Evolutionary conservation across 2,113 vertebrate genomes (phyloP).

Genomic region (Callipepla californica): DNA sequence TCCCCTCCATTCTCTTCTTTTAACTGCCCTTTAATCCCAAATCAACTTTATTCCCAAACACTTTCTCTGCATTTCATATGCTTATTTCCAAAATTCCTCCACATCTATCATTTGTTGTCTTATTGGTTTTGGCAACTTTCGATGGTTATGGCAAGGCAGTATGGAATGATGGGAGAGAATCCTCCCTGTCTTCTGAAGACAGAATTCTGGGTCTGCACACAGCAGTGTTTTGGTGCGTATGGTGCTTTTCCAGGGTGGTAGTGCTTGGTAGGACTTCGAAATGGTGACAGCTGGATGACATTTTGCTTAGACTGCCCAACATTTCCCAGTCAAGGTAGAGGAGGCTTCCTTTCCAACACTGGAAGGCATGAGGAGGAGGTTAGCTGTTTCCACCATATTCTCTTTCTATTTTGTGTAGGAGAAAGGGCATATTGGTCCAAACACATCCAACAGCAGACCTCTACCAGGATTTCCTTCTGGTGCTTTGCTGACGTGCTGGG

Average conservation of each 20-base stretch:
- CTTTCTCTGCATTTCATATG: background rate
- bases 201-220: background rate
- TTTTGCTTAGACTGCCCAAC: background rate
- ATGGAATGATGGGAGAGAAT: background rate
- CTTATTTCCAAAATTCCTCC: background rate
- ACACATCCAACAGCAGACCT: background rate
- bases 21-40: background rate
- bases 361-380: accelerated
- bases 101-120: background rate
- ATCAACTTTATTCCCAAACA: background rate
- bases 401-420: background rate
- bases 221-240: background rate
- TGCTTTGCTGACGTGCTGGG: background rate
- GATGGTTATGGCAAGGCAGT: background rate
- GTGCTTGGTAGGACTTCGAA: background rate
- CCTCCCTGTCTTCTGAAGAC: background rate
- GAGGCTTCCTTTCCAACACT: background rate
- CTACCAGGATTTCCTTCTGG: background rate
- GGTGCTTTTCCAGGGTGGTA: background rate
- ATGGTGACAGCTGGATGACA: background rate
- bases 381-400: background rate
- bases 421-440: accelerated
- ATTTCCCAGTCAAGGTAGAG: background rate
- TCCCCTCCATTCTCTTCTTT: background rate
- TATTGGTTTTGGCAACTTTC: background rate